phyloP scores from a whole-genome alignment of 2,888 invertebrate species.

The Chesias legatella region DNA sequence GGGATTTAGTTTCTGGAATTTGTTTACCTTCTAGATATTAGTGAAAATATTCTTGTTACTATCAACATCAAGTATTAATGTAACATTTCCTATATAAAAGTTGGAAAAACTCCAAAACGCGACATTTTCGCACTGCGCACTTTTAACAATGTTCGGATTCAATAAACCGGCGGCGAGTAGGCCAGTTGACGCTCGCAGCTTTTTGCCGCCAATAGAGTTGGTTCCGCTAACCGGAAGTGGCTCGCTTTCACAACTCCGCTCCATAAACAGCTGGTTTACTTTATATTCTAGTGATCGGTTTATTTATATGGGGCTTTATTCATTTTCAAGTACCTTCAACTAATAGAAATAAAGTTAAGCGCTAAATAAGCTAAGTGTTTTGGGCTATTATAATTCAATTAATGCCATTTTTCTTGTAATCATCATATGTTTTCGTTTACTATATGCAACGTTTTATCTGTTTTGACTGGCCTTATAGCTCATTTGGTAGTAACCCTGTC shows the following conservation, averaged over 20 bases:
- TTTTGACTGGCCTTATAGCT: no score
- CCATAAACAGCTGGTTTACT: not conserved
- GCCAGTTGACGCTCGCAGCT: slow-evolving; percentile 62
- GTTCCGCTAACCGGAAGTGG: slow-evolving; percentile 68
- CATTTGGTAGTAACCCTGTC: no score
- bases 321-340: no score
- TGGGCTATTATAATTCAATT: no score
- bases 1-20: slow-evolving; percentile 22
- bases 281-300: no score
- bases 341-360: no score
- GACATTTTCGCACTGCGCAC: slow-evolving; percentile 42
- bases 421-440: no score
- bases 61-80: not conserved
- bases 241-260: slow-evolving; percentile 39
- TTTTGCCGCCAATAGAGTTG: slow-evolving; percentile 73
- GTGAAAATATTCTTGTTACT: no score
- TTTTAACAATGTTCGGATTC: slow-evolving; percentile 65
- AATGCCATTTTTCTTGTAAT: no score
- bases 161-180: slow-evolving; percentile 63
- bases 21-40: slow-evolving; percentile 13
- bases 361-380: no score
- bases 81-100: not conserved
- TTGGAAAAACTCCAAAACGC: slow-evolving; percentile 41
- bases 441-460: no score
- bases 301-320: no score